A percentile compares a stretch with the other conserved stretches of the same genome.
Conservation (phyloP, 2,888 invertebrate species). For the Melinaea menophilus region DNA sequence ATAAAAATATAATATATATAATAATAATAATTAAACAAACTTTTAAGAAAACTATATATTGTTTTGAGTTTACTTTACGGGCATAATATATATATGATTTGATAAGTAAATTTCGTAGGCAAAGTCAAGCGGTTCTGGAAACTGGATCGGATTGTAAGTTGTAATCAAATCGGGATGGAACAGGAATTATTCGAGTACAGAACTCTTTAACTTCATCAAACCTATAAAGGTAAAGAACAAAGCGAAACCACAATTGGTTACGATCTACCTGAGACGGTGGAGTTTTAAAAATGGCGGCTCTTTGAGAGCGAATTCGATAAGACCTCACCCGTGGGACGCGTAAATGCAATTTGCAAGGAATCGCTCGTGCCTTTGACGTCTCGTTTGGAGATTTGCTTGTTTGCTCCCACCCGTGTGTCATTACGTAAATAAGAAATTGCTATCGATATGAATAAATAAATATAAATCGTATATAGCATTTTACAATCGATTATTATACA, state of each 20-base stretch:
- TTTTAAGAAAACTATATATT: background rate
- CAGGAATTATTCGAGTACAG: slow-evolving; percentile 73
- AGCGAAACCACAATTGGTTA: slow-evolving; percentile 73
- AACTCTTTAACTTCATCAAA: slow-evolving; percentile 74
- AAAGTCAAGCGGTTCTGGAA: slow-evolving; percentile 54
- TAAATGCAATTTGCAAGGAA: slow-evolving; percentile 73
- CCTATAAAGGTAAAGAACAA: slow-evolving; percentile 73
- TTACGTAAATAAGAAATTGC: slow-evolving; percentile 30
- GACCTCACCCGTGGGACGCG: slow-evolving; percentile 71
- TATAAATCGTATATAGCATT: no score
- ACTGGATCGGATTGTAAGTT: slow-evolving; percentile 69
- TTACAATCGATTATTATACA: no score
- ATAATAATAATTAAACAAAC: slow-evolving; percentile 31
- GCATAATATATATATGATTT: slow-evolving; percentile 39
- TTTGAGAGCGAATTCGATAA: slow-evolving; percentile 74
- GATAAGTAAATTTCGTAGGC: slow-evolving; percentile 53
- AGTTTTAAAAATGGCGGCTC: slow-evolving; percentile 76
- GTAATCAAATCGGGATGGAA: slow-evolving; percentile 71
- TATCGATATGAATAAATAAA: slow-evolving; percentile 16
- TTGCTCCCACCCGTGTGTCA: slow-evolving; percentile 30
- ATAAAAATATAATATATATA: slow-evolving; percentile 5
- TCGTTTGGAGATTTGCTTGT: slow-evolving; percentile 47
- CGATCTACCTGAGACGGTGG: slow-evolving; percentile 65
- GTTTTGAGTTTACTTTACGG: background rate
- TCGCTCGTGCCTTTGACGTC: slow-evolving; percentile 72